Conservation (phyloP, 2,113 vertebrate species). For the Orientallactaga bullata region DNA sequence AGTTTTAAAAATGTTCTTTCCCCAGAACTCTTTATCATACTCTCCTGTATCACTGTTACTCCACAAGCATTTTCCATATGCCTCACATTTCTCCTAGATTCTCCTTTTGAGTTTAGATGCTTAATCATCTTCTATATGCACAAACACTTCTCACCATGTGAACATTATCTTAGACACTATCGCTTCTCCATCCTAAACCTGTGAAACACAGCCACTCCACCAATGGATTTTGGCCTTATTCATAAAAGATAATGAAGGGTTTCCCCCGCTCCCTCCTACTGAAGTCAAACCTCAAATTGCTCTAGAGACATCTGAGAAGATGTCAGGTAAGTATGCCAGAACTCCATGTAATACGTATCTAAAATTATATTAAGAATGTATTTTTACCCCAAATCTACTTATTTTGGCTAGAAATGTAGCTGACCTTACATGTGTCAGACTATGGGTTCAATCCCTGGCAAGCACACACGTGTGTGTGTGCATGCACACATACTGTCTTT, state of each 20-base stretch:
- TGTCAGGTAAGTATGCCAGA: background rate
- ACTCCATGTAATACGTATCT: no score
- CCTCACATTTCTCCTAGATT: background rate
- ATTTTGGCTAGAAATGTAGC: no score
- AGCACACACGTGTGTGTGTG: no score
- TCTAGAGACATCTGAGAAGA: background rate
- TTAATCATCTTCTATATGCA: background rate
- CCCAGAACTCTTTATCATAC: background rate
- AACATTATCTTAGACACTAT: background rate
- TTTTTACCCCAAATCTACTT: no score
- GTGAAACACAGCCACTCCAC: background rate
- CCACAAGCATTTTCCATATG: background rate
- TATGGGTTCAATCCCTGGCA: no score
- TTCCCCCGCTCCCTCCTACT: background rate
- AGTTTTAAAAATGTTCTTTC: background rate
- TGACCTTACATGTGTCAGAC: no score
- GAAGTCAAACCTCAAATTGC: background rate
- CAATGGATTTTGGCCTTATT: background rate
- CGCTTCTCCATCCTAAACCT: background rate
- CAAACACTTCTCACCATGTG: background rate
- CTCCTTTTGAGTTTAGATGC: background rate
- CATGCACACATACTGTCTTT: no score
- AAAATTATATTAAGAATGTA: no score
- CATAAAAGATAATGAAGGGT: no score
- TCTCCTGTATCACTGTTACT: background rate